These are phyloP conservation scores for Rhipidura dahli DNA, from an alignment of 2,113 vertebrate genomes.

Conservation along the genomic window DNA sequence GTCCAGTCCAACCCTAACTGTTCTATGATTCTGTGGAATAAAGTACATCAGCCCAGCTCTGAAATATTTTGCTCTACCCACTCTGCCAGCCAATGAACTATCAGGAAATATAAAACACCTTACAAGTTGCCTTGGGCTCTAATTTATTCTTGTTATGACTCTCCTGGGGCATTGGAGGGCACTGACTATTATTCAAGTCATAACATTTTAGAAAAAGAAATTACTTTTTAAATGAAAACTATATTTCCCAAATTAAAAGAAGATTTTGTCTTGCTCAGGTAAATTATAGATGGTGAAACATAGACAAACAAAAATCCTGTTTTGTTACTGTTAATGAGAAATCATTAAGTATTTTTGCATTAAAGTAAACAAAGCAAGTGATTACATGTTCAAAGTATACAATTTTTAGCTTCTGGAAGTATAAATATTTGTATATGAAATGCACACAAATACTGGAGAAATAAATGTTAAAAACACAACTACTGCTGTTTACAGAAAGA, in stretches of 20 bases:
- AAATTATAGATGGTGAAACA: not conserved
- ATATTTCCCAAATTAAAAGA: not conserved
- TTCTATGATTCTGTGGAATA: not conserved
- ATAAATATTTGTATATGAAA: not conserved
- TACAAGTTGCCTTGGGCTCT: not conserved
- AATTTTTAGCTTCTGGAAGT: not conserved
- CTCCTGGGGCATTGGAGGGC: not conserved
- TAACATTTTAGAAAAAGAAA: not conserved
- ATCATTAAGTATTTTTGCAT: not conserved
- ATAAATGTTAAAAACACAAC: rapidly evolving
- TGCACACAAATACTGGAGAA: not conserved
- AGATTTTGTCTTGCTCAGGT: not conserved
- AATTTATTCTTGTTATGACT: not conserved
- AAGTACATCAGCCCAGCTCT: not conserved
- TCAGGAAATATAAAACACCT: not conserved
- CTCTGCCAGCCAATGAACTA: not conserved
- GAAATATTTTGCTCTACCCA: not conserved
- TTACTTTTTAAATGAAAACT: not conserved
- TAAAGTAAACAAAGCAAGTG: not conserved
- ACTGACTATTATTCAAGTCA: not conserved
- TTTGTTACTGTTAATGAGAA: not conserved
- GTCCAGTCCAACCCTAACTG: not conserved
- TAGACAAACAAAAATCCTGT: no score
- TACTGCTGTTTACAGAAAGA: not conserved
- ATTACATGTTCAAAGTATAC: not conserved